Evolutionary conservation across 2,797 vertebrate species (phyloP).

Genomic region (Sebastes glaucus): DNA sequence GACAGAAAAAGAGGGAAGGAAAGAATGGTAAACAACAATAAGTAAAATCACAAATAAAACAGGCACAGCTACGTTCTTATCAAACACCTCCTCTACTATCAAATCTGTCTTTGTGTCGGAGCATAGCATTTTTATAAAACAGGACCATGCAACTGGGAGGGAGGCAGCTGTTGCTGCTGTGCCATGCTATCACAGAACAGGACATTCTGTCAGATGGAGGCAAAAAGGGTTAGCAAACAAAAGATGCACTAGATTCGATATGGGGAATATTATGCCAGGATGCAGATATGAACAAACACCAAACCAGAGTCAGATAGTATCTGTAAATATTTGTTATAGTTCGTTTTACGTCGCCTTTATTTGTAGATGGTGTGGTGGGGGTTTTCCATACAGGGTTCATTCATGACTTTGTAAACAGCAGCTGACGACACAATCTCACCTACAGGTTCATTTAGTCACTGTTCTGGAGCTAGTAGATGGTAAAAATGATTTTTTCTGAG

Average conservation of each 20-base stretch:
- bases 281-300: conserved; percentile 42
- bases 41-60: conserved; percentile 1
- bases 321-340: neutral
- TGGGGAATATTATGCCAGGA: conserved; percentile 55
- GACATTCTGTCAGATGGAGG: conserved; percentile 66
- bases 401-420: neutral
- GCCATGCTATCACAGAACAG: conserved; percentile 74
- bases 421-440: neutral
- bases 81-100: conserved; percentile 10
- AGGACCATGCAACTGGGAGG: conserved; percentile 71
- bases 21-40: conserved; percentile 23
- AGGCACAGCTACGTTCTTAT: neutral
- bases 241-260: conserved; percentile 51
- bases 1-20: conserved; percentile 5
- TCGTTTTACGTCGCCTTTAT: neutral
- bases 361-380: neutral
- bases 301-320: conserved; percentile 58
- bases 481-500: neutral
- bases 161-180: conserved; percentile 50
- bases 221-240: conserved; percentile 66
- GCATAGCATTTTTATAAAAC: conserved; percentile 61
- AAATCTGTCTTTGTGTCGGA: conserved; percentile 35
- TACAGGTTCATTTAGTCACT: neutral
- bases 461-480: neutral
- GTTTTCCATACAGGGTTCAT: neutral